phyloP scores from a whole-genome alignment of 1,140 invertebrate species.

The Drosophila kepulauana region DNA sequence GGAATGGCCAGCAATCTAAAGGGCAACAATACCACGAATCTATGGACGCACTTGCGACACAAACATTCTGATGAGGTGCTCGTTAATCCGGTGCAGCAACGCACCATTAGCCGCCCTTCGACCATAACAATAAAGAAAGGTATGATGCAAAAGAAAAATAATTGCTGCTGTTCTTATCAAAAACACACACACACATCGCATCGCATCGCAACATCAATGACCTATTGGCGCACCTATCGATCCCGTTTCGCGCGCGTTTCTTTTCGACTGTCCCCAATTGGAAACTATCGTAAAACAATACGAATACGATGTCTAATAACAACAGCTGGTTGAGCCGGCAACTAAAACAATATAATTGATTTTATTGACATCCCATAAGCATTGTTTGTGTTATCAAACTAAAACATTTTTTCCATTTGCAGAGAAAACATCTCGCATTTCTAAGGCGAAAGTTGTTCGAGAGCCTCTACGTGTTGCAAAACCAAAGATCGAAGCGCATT shows the following conservation, averaged over 20 bases:
- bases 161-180: slow-evolving; percentile 18
- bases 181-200: too few relatives aligned
- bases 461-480: slow-evolving; percentile 62
- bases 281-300: slow-evolving; percentile 64
- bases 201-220: slow-evolving; percentile 25
- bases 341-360: not conserved
- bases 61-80: slow-evolving; percentile 71
- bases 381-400: too few relatives aligned
- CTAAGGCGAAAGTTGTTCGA: slow-evolving; percentile 59
- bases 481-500: slow-evolving; percentile 58
- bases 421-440: slow-evolving; percentile 70
- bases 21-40: slow-evolving; percentile 73
- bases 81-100: slow-evolving; percentile 59
- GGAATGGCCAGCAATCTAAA: slow-evolving; percentile 76
- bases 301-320: slow-evolving; percentile 28
- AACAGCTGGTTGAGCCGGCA: slow-evolving; percentile 41
- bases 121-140: slow-evolving; percentile 70
- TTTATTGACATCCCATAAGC: slow-evolving; percentile 9
- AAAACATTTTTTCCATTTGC: slow-evolving; percentile 33
- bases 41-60: slow-evolving; percentile 72
- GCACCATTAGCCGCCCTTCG: slow-evolving; percentile 11
- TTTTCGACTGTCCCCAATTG: slow-evolving; percentile 36
- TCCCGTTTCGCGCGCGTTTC: slow-evolving; percentile 39
- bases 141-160: slow-evolving; percentile 18
- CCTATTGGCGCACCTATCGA: slow-evolving; percentile 61